Conservation (phyloP, 2,113 vertebrate species). For the Muscicapa adusta region DNA sequence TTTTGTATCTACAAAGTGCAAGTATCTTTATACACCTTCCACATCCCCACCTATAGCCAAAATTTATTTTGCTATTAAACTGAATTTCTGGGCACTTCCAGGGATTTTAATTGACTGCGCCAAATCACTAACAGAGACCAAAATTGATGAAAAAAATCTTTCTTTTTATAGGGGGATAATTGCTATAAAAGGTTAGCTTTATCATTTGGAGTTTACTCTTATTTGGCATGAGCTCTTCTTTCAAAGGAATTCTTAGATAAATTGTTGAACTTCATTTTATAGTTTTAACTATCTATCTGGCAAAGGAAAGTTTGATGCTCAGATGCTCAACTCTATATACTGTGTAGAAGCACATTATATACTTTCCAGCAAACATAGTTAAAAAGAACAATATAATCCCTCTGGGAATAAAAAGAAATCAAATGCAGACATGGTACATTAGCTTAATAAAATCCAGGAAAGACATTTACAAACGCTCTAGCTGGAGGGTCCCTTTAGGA, state of each 20-base stretch:
- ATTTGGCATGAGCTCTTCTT: neutral
- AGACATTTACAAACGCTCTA: neutral
- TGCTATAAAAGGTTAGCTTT: neutral
- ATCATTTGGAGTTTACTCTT: neutral
- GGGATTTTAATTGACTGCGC: neutral
- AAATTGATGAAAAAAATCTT: neutral
- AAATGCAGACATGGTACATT: constrained; percentile 32
- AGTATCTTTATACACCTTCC: neutral
- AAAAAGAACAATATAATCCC: neutral
- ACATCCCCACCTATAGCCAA: neutral
- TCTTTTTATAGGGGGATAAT: neutral
- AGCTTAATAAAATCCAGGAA: constrained; percentile 35
- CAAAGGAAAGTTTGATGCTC: neutral
- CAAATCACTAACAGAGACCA: neutral
- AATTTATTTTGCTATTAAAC: neutral
- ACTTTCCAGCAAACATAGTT: neutral
- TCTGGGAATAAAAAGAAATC: constrained; percentile 18
- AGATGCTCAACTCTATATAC: neutral
- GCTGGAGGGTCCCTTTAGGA: constrained; percentile 1
- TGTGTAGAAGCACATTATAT: neutral
- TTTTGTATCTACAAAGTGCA: neutral
- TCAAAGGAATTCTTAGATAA: neutral
- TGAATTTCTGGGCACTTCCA: neutral
- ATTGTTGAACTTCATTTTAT: neutral
- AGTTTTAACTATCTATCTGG: neutral